Conservation (phyloP, 2,113 vertebrate species). For the Calypte anna region DNA sequence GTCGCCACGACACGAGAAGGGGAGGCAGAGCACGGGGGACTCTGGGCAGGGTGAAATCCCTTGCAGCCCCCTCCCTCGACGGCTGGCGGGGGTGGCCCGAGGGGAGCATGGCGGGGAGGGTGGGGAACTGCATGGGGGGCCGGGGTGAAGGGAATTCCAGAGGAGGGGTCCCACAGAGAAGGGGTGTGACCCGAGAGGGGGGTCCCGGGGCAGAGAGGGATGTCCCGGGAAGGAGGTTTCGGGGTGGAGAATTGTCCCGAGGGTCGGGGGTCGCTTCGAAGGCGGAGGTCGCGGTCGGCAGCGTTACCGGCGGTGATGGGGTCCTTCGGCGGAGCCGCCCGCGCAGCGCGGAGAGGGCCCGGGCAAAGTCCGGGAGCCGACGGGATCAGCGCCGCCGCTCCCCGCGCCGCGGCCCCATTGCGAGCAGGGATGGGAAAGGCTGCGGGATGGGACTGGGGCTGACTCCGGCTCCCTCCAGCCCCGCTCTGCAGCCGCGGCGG, state of each 20-base stretch:
- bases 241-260: background rate
- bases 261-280: background rate
- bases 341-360: background rate
- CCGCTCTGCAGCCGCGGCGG: background rate
- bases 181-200: background rate
- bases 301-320: slow-evolving; percentile 22
- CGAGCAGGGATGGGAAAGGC: background rate
- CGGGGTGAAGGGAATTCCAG: background rate
- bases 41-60: background rate
- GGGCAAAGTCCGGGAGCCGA: slow-evolving; percentile 5
- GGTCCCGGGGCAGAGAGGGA: no score
- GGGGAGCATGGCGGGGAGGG: no score
- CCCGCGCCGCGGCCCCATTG: slow-evolving; percentile 10
- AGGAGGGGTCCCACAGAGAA: no score
- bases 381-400: background rate
- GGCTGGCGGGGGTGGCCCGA: background rate
- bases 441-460: background rate
- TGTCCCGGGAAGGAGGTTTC: background rate
- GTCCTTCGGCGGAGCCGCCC: slow-evolving; percentile 10
- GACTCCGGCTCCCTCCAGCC: background rate
- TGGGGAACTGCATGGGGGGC: background rate
- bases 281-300: background rate
- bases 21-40: background rate
- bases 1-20: background rate
- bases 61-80: background rate